Percentiles rank a stretch among this genome's conserved stretches.
Conservation (phyloP, 2,797 vertebrate species). For the Mus minutoides region DNA sequence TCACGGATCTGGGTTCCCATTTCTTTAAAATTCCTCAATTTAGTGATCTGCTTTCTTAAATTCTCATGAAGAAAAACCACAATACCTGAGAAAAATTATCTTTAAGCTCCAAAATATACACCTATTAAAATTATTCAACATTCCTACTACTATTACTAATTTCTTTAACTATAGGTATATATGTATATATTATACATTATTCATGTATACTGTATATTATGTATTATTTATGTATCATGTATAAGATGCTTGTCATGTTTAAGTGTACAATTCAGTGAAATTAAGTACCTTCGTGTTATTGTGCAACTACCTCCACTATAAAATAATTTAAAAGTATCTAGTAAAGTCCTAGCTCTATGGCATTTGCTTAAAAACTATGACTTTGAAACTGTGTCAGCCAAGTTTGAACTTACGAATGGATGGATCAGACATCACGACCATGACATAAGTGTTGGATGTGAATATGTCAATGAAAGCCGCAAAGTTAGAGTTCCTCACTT, state of each 20-base stretch:
- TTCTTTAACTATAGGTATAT: background rate
- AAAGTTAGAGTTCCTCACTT: constrained; percentile 99
- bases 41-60: constrained; percentile 52
- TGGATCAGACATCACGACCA: constrained; percentile 99
- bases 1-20: constrained; percentile 33
- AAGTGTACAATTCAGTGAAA: constrained; percentile 48
- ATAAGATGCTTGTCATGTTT: constrained; percentile 53
- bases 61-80: constrained; percentile 38
- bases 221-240: background rate
- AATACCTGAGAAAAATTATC: constrained; percentile 13
- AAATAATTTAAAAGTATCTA: constrained; percentile 62
- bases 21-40: constrained; percentile 65
- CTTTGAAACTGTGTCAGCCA: constrained; percentile 50
- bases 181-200: background rate
- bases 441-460: constrained; percentile 99
- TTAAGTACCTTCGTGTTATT: constrained; percentile 49
- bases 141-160: constrained; percentile 30
- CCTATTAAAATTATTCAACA: constrained; percentile 34
- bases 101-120: constrained; percentile 59
- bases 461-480: constrained; percentile 99
- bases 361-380: constrained; percentile 52
- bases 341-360: constrained; percentile 48
- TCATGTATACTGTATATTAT: background rate
- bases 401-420: constrained; percentile 95
- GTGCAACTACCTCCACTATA: background rate